Evolutionary conservation across 2,888 invertebrate genomes (phyloP).

Genomic region (Thymelicus sylvestris): DNA sequence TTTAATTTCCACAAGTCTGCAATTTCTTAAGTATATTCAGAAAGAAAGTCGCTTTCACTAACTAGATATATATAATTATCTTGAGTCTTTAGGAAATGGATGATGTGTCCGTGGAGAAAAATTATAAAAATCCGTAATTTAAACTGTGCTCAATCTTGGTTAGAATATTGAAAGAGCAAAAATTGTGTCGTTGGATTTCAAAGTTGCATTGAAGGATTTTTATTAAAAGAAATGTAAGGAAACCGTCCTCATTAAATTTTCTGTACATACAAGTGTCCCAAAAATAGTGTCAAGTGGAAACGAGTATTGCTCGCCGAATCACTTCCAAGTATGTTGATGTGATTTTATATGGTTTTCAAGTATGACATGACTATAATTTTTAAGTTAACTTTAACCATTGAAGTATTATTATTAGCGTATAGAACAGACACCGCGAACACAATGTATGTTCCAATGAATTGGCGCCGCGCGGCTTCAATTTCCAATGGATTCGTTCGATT

Average conservation of each 20-base stretch:
- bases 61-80: slow-evolving; percentile 37
- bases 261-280: neutral
- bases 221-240: slow-evolving; percentile 8
- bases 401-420: too few relatives aligned
- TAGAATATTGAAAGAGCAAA: slow-evolving; percentile 5
- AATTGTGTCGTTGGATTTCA: slow-evolving; percentile 9
- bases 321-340: neutral
- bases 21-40: slow-evolving; percentile 54
- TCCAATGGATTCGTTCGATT: too few relatives aligned
- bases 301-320: neutral
- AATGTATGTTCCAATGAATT: too few relatives aligned
- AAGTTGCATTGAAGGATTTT: slow-evolving; percentile 5
- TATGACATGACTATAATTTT: too few relatives aligned
- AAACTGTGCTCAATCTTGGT: neutral
- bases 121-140: slow-evolving; percentile 9
- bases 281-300: slow-evolving; percentile 3
- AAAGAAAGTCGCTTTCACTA: slow-evolving; percentile 48
- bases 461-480: too few relatives aligned
- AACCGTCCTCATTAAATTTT: slow-evolving; percentile 7
- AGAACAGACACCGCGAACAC: too few relatives aligned
- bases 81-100: slow-evolving; percentile 31
- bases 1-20: slow-evolving; percentile 51
- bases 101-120: neutral
- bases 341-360: neutral
- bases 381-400: too few relatives aligned